These are phyloP conservation scores for Orthonevra nobilis DNA, from an alignment of 2,888 invertebrate species.

Conservation along the genomic window DNA sequence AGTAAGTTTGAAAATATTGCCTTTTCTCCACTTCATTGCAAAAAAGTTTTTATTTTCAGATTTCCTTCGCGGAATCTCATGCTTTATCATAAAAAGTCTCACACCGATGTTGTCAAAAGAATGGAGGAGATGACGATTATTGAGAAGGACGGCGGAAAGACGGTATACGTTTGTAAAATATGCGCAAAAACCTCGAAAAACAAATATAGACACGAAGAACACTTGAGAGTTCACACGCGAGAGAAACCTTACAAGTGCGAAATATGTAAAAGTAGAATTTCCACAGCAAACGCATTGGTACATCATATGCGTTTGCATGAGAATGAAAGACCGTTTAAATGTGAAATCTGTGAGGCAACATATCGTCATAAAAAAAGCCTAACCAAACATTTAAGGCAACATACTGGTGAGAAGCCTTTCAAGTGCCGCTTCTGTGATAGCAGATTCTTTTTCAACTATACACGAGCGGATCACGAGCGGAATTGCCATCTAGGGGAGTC, in stretches of 20 bases:
- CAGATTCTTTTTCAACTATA: constrained; percentile 49
- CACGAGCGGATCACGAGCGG: constrained; percentile 53
- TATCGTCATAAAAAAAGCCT: constrained; percentile 63
- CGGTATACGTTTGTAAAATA: constrained; percentile 58
- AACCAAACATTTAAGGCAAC: constrained; percentile 51
- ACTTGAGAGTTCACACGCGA: constrained; percentile 54
- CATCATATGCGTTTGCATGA: constrained; percentile 62
- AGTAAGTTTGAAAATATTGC: constrained; percentile 31
- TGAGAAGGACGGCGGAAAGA: constrained; percentile 35
- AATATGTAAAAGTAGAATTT: constrained; percentile 42
- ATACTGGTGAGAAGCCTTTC: constrained; percentile 54
- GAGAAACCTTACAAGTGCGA: constrained; percentile 60
- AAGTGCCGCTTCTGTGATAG: constrained; percentile 52
- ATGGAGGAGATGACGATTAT: constrained; percentile 66
- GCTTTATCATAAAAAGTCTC: constrained; percentile 58
- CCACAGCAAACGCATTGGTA: constrained; percentile 51
- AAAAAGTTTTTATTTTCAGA: constrained; percentile 14
- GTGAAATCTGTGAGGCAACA: constrained; percentile 53
- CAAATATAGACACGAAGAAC: constrained; percentile 60
- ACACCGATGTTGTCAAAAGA: constrained; percentile 63
- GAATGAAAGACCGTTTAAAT: constrained; percentile 56
- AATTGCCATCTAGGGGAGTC: constrained; percentile 31
- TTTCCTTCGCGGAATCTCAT: constrained; percentile 51
- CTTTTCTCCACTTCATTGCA: not conserved
- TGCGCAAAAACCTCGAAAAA: constrained; percentile 61